These are phyloP conservation scores for Mongoloraphidia duomilia DNA, from an alignment of 2,888 invertebrate species.

Conservation along the genomic window DNA sequence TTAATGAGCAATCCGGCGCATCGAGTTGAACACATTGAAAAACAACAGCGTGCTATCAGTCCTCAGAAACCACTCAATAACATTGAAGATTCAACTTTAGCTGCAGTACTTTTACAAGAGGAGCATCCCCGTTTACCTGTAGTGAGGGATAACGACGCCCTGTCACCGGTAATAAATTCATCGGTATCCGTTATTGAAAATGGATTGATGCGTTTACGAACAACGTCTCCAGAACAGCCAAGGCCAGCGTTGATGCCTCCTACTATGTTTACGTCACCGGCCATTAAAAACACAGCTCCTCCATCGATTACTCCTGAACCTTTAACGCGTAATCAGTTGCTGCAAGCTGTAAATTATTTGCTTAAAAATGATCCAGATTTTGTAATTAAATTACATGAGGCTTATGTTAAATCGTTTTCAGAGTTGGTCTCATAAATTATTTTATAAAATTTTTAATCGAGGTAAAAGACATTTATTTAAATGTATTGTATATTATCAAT, in stretches of 20 bases:
- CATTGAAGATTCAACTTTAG: too few species aligned
- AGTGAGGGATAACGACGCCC: too few species aligned
- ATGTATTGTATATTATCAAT: too few species aligned
- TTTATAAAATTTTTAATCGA: not conserved
- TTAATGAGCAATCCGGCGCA: conserved; percentile 75
- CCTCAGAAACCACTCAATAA: not conserved
- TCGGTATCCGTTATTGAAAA: conserved; percentile 27
- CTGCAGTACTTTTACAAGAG: too few species aligned
- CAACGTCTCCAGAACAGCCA: conserved; percentile 34
- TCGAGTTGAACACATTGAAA: conserved; percentile 77
- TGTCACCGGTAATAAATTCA: too few species aligned
- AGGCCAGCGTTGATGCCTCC: conserved; percentile 75
- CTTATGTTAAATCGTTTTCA: conserved; percentile 75
- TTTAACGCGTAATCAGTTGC: conserved; percentile 73
- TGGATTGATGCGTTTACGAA: conserved; percentile 37
- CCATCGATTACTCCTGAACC: conserved; percentile 44
- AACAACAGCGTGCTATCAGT: conserved; percentile 56
- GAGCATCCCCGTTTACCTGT: too few species aligned
- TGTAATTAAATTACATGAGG: conserved; percentile 79
- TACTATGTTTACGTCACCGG: conserved; percentile 63
- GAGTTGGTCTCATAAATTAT: conserved; percentile 36
- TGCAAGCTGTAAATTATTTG: conserved; percentile 77
- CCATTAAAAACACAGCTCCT: conserved; percentile 26
- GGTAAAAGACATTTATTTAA: too few species aligned
- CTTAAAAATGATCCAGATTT: conserved; percentile 79